These are phyloP conservation scores for Caranx ignobilis DNA, from an alignment of 2,113 vertebrate genomes.

Conservation along the genomic window DNA sequence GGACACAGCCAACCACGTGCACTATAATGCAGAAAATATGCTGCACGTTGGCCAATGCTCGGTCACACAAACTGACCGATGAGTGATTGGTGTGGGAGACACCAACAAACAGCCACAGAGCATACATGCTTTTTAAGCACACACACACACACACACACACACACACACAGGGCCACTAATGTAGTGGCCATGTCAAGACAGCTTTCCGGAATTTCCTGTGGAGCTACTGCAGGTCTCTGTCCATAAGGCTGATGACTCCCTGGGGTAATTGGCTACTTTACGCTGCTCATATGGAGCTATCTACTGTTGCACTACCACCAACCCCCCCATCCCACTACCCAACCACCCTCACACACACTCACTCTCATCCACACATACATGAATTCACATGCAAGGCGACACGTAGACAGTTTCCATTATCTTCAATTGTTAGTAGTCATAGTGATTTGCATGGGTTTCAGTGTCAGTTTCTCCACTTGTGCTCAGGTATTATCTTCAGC, in stretches of 20 bases:
- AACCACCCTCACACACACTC: slow-evolving; percentile 22
- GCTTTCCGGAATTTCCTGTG: slow-evolving; percentile 79
- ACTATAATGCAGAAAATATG: slow-evolving; percentile 29
- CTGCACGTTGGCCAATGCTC: not conserved
- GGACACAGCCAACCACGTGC: not conserved
- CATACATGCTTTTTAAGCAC: slow-evolving; percentile 50
- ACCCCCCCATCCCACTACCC: not conserved
- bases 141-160: slow-evolving; percentile 40
- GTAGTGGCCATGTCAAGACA: slow-evolving; percentile 56
- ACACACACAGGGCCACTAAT: slow-evolving; percentile 55
- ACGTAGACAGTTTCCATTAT: slow-evolving; percentile 26
- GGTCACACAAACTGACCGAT: slow-evolving; percentile 46
- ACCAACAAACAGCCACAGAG: slow-evolving; percentile 35
- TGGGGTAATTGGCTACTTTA: slow-evolving; percentile 61
- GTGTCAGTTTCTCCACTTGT: not conserved
- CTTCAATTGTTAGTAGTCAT: not conserved
- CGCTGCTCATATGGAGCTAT: slow-evolving; percentile 46
- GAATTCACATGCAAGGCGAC: slow-evolving; percentile 11
- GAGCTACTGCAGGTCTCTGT: slow-evolving; percentile 69
- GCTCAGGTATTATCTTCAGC: not conserved
- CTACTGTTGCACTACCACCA: slow-evolving; percentile 31
- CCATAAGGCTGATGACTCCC: slow-evolving; percentile 77
- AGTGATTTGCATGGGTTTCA: slow-evolving; percentile 38
- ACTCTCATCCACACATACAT: slow-evolving; percentile 28
- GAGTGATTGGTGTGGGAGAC: slow-evolving; percentile 16